Evolutionary conservation across 1,140 invertebrate genomes (phyloP).

Genomic region (Kradibia gibbosae): DNA sequence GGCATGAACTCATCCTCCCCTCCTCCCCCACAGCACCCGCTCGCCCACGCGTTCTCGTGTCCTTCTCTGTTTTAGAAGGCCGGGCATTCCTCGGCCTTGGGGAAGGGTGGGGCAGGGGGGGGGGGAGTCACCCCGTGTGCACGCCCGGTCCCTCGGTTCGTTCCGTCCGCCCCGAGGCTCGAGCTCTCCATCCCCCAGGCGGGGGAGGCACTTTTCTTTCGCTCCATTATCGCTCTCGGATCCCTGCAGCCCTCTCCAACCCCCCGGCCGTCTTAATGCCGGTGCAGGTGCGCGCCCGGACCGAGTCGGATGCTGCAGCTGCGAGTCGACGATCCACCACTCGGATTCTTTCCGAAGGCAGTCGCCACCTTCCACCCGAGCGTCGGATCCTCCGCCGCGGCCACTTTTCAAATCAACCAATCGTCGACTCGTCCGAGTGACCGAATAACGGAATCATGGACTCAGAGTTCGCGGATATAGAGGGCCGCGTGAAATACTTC

Average conservation of each 20-base stretch:
- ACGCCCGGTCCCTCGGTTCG: not conserved
- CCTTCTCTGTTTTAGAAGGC: constrained; percentile 69
- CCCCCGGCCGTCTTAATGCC: not conserved
- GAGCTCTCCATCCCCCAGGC: not conserved
- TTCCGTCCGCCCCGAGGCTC: not conserved
- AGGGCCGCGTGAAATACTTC: not conserved
- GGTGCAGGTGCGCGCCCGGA: not conserved
- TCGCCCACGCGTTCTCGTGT: constrained; percentile 52
- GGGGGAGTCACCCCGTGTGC: not conserved
- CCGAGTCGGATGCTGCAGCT: too few species aligned
- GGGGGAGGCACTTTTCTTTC: not conserved
- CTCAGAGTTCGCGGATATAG: not conserved
- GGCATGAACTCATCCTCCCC: constrained; percentile 46
- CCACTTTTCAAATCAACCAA: too few species aligned
- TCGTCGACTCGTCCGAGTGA: too few species aligned
- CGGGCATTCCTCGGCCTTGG: constrained; percentile 66
- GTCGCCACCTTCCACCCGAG: too few species aligned
- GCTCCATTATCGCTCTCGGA: not conserved
- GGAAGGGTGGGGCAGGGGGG: not conserved
- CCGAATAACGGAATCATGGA: not conserved
- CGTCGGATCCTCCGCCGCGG: too few species aligned
- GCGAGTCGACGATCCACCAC: too few species aligned
- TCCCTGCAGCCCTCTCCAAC: not conserved
- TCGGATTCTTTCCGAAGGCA: too few species aligned
- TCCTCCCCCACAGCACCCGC: too few species aligned